Evolutionary conservation across 2,888 invertebrate genomes (phyloP), one percentile per base, ranked within the genome.

Genomic region (Eutolmus rufibarbis): DNA sequence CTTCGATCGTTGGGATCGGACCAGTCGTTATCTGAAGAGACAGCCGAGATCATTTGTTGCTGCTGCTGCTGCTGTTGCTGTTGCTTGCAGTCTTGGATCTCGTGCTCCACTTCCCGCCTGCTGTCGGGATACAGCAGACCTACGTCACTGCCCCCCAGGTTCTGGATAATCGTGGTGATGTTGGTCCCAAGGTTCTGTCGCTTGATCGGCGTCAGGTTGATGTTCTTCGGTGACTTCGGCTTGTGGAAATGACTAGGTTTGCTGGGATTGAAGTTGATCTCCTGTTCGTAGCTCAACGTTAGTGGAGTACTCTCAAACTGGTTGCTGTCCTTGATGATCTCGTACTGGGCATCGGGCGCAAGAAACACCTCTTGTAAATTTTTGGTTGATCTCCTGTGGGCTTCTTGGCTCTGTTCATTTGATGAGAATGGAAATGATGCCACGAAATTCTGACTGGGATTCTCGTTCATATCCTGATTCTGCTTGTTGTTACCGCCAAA

Each of bases 261-360:
- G 51, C 77, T 87, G 81, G 82, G 86, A 31, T 77, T 88, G 51
- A 89, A 90, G 46, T 88, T 89, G 5, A 89, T 88, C n/a, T 90
- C 90, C 77, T 90, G 89, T 86, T 90, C 90, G 74, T 89, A 90
- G 31, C 88, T 89, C 28, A 89, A 89, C 74, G 90, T 90, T 9
- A 90, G 88, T 14, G 89, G 89, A 1, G 89, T 89, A 28, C 77
- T 89, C 56, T 90, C 90, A 40, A 89, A 90, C 46, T 90, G 89
- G 86, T 87, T 89, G 19, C 90, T 90, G 88, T 92, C 92, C 88
- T 92, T 91, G 89, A 93, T 92, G 89, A 92, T 90, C 90, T 95
- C 95, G 90, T 95, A 95, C 89, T 95, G 95, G 0, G 95, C 94
- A 89, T 95, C 95, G 0, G 94, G 94, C 0, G 95, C 94, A 57